A percentile compares a stretch with the other conserved stretches of the same genome.
Evolutionary conservation across 2,888 invertebrate genomes (phyloP).

Genomic region (Alviniconcha strummeri): DNA sequence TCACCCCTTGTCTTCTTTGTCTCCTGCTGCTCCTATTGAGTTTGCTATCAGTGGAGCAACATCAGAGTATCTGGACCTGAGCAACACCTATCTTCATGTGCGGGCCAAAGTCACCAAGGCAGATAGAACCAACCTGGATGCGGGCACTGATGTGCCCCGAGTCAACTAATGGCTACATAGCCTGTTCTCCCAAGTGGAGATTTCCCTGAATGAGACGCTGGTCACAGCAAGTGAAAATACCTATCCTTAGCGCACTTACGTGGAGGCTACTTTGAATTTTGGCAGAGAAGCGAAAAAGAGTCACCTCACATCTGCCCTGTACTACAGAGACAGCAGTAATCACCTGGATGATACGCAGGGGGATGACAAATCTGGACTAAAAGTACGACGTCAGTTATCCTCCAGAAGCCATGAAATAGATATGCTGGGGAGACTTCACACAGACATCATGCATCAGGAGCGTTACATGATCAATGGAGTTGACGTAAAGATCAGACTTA

Average conservation of each 20-base stretch:
- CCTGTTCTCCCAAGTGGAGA: slow-evolving; percentile 1
- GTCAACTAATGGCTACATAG: slow-evolving; percentile 4
- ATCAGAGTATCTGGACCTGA: not conserved
- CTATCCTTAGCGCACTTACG: not conserved
- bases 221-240: not conserved
- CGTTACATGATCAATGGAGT: slow-evolving; percentile 14
- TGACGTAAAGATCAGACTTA: not conserved
- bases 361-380: not conserved
- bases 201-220: not conserved
- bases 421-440: slow-evolving; percentile 5
- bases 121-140: not conserved
- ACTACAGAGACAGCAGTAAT: too few species aligned
- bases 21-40: not conserved
- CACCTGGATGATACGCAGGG: too few species aligned
- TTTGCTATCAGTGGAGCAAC: not conserved
- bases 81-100: not conserved
- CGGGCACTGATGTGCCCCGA: not conserved
- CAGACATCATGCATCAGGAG: slow-evolving; percentile 9
- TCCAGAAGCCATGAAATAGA: slow-evolving; percentile 5
- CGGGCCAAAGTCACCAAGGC: slow-evolving; percentile 3
- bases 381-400: not conserved
- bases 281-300: not conserved
- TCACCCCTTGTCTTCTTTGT: not conserved
- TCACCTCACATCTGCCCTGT: too few species aligned
- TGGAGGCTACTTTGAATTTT: not conserved